These are phyloP conservation scores for Macrosteles quadrilineatus DNA, from an alignment of 1,140 invertebrate genomes.

Conservation along the genomic window DNA sequence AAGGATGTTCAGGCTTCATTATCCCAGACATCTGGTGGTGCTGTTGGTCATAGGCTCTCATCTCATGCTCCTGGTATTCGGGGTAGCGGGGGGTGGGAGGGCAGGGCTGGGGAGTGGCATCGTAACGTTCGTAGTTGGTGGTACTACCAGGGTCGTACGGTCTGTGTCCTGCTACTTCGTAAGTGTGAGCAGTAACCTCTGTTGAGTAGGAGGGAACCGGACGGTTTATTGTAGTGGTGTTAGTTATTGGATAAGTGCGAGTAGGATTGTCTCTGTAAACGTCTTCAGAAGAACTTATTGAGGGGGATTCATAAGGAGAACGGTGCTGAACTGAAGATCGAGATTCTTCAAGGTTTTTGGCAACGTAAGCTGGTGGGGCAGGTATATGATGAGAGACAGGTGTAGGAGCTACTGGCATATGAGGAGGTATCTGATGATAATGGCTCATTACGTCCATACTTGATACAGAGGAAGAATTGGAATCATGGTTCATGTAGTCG, in stretches of 20 bases:
- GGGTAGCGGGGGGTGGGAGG: constrained; percentile 54
- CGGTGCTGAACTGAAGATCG: constrained; percentile 23
- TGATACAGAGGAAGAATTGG: constrained; percentile 70
- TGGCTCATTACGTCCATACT: constrained; percentile 67
- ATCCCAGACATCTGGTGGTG: constrained; percentile 39
- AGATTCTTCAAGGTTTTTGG: constrained; percentile 25
- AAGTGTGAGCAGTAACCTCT: constrained; percentile 56
- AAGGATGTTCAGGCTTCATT: constrained; percentile 53
- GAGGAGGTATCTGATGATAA: constrained; percentile 49
- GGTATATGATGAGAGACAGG: constrained; percentile 34
- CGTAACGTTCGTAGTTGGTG: constrained; percentile 73
- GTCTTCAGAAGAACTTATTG: constrained; percentile 44
- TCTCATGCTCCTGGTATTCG: constrained; percentile 42
- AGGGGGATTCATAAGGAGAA: constrained; percentile 33
- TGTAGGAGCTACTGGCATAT: constrained; percentile 33
- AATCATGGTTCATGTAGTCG: constrained; percentile 67
- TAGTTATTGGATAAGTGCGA: constrained; percentile 36
- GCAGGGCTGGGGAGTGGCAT: constrained; percentile 56
- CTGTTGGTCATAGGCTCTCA: constrained; percentile 35
- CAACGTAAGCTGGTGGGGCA: constrained; percentile 34
- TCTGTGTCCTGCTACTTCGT: constrained; percentile 61
- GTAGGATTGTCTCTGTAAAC: constrained; percentile 48
- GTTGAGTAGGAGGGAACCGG: constrained; percentile 65
- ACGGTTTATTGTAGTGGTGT: constrained; percentile 53
- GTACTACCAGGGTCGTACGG: constrained; percentile 62